A percentile compares a stretch with the other conserved stretches of the same genome.
Conservation (phyloP, 2,797 vertebrate genomes). For the Syngnathus rostellatus region DNA sequence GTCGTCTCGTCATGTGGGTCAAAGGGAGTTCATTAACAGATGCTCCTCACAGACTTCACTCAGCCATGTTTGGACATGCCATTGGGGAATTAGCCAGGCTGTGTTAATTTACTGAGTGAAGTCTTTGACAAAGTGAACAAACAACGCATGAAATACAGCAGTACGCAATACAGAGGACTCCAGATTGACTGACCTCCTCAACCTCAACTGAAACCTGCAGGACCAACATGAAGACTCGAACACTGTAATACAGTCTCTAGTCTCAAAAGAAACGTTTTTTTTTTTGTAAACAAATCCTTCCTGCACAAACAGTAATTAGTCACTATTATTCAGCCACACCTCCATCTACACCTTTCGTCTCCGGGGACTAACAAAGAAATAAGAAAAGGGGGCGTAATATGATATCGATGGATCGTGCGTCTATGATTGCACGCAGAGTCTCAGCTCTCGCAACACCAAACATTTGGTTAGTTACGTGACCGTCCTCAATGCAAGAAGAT, state of each 20-base stretch:
- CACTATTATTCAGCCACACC: slow-evolving; percentile 39
- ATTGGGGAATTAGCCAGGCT: slow-evolving; percentile 25
- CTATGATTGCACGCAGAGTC: slow-evolving; percentile 16
- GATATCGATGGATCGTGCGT: slow-evolving; percentile 38
- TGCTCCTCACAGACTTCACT: slow-evolving; percentile 36
- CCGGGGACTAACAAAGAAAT: slow-evolving; percentile 50
- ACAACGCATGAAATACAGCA: neutral
- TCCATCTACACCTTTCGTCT: slow-evolving; percentile 19
- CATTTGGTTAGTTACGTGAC: slow-evolving; percentile 6
- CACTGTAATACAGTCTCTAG: neutral
- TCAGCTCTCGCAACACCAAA: slow-evolving; percentile 4
- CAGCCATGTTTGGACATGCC: slow-evolving; percentile 51
- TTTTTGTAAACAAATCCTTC: slow-evolving; percentile 18
- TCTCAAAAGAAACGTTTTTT: neutral
- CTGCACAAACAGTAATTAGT: slow-evolving; percentile 38
- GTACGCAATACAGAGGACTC: neutral
- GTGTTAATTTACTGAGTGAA: slow-evolving; percentile 31
- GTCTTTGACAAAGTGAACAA: slow-evolving; percentile 12
- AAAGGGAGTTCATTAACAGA: slow-evolving; percentile 63
- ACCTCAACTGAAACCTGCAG: neutral
- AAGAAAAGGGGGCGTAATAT: slow-evolving; percentile 40
- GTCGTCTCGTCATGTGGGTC: slow-evolving; percentile 55
- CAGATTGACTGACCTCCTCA: neutral
- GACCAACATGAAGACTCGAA: slow-evolving; percentile 13
- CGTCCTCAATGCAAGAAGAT: slow-evolving; percentile 17